Percentiles rank a stretch among this genome's conserved stretches.
Conservation (phyloP, 2,888 invertebrate species). For the Synergus laeviventris region DNA sequence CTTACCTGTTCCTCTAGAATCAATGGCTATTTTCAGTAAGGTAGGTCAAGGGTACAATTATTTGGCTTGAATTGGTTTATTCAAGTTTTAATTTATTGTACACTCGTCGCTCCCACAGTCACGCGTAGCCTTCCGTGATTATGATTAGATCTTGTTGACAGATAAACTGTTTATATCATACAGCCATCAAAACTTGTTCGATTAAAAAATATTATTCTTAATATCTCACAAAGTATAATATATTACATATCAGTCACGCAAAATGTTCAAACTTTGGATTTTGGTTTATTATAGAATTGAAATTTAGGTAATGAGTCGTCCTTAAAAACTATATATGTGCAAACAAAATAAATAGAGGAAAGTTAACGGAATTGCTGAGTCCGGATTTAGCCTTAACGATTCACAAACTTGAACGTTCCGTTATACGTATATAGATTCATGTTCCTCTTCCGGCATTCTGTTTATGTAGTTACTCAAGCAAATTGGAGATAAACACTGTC, state of each 20-base stretch:
- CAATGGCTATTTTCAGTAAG: slow-evolving; percentile 24
- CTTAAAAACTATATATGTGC: background rate
- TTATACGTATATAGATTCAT: background rate
- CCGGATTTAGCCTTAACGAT: background rate
- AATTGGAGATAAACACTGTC: background rate
- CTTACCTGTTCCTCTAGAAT: background rate
- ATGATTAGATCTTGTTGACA: background rate
- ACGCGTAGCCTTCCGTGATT: slow-evolving; percentile 23
- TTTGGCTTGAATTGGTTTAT: slow-evolving; percentile 19
- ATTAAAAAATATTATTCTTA: background rate
- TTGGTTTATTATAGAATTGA: background rate
- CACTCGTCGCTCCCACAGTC: slow-evolving; percentile 22
- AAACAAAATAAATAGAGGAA: background rate
- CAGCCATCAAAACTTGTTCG: background rate
- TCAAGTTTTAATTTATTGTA: slow-evolving; percentile 23
- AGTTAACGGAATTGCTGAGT: background rate
- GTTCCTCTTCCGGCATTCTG: background rate
- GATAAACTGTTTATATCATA: slow-evolving; percentile 14
- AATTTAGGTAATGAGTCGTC: background rate
- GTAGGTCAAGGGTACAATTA: slow-evolving; percentile 32
- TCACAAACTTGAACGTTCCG: background rate
- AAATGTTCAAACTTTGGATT: background rate
- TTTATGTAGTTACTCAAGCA: background rate
- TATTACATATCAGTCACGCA: too few relatives aligned
- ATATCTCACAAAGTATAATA: too few relatives aligned